A percentile compares a stretch with the other conserved stretches of the same genome.
phyloP scores from a whole-genome alignment of 2,797 vertebrate species.

The Anguilla megastoma region DNA sequence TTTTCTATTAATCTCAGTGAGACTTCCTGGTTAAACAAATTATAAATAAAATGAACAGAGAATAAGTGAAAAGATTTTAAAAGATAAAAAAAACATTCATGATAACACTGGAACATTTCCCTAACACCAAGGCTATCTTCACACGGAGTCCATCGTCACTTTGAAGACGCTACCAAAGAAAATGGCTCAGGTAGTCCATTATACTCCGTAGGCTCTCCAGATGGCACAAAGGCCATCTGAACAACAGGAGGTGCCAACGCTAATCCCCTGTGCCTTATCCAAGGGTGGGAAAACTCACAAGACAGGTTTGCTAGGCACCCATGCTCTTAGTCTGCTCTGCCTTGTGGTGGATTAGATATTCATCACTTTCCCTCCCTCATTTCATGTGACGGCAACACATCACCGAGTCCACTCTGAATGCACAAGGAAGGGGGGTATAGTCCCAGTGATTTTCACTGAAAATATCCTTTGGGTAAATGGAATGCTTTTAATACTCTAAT shows the following conservation, averaged over 20 bases:
- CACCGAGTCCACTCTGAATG: slow-evolving; percentile 14
- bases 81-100: neutral
- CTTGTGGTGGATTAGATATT: slow-evolving; percentile 13
- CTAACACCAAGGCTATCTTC: neutral
- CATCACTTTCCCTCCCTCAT: neutral
- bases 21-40: neutral
- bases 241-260: neutral
- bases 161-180: neutral
- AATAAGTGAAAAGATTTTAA: neutral
- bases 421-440: neutral
- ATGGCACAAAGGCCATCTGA: neutral
- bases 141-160: neutral
- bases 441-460: neutral
- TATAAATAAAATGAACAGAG: neutral
- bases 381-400: slow-evolving; percentile 17
- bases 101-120: neutral
- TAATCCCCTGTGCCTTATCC: neutral
- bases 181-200: slow-evolving; percentile 1
- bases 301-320: neutral
- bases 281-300: neutral
- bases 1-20: neutral
- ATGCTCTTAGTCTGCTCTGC: neutral
- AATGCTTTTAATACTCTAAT: slow-evolving; percentile 24
- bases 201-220: neutral
- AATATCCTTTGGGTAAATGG: neutral